phyloP scores from a whole-genome alignment of 2,113 vertebrate species.

The Etheostoma spectabile region DNA sequence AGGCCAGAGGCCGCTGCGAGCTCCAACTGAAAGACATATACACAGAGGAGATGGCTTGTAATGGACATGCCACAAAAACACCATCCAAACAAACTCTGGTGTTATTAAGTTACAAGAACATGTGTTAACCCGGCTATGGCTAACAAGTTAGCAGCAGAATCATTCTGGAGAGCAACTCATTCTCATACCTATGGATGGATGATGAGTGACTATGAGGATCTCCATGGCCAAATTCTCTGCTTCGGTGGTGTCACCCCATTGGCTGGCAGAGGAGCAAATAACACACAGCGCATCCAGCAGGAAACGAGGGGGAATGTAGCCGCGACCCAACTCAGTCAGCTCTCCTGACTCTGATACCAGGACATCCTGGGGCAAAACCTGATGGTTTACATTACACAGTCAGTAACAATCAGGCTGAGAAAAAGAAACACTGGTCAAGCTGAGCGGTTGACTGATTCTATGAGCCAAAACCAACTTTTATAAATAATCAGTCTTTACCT shows the following conservation, averaged over 20 bases:
- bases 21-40: conserved; percentile 79
- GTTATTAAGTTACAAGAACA: background rate
- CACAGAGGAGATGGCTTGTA: background rate
- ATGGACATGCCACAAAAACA: background rate
- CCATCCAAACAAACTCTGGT: background rate
- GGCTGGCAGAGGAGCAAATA: conserved; percentile 87
- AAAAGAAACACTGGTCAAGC: background rate
- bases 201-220: conserved; percentile 90
- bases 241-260: conserved; percentile 85
- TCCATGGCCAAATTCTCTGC: conserved; percentile 91
- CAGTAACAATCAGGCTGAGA: background rate
- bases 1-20: conserved; percentile 89
- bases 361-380: conserved; percentile 90
- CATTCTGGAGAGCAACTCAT: background rate
- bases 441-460: background rate
- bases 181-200: conserved; percentile 91
- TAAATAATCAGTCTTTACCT: conserved; percentile 78
- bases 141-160: background rate
- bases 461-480: background rate
- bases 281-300: conserved; percentile 89
- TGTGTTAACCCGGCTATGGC: too few species aligned
- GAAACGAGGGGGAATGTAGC: conserved; percentile 86
- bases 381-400: background rate
- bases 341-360: conserved; percentile 90
- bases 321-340: conserved; percentile 87